Percentiles rank a stretch among this genome's conserved stretches.
Conservation (phyloP, 2,888 invertebrate species). For the Acronicta aceris region DNA sequence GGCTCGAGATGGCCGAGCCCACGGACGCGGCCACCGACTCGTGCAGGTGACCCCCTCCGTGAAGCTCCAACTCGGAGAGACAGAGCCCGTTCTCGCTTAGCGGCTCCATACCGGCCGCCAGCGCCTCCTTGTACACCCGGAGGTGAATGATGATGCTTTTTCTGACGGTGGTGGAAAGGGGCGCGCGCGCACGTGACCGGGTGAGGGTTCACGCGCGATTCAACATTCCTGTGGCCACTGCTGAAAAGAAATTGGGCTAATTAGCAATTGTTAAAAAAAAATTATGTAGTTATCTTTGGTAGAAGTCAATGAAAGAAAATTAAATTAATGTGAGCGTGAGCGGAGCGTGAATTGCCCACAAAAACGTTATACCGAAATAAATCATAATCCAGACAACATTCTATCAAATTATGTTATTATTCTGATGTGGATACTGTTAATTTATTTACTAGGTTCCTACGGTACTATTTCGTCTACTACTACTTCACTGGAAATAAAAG, state of each 20-base stretch:
- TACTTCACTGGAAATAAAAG: too few species aligned
- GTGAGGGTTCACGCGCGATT: constrained; percentile 43
- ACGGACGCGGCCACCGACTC: constrained; percentile 87
- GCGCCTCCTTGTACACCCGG: constrained; percentile 89
- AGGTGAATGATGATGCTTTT: constrained; percentile 86
- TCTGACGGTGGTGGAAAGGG: constrained; percentile 56
- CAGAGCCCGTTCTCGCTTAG: constrained; percentile 92
- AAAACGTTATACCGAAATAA: too few species aligned
- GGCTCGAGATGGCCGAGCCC: constrained; percentile 88
- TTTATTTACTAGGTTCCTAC: too few species aligned
- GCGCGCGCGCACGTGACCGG: constrained; percentile 58
- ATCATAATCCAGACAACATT: too few species aligned
- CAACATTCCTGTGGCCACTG: constrained; percentile 54
- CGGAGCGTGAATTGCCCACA: too few species aligned
- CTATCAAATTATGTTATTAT: too few species aligned
- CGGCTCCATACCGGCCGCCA: constrained; percentile 92
- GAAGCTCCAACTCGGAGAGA: constrained; percentile 92
- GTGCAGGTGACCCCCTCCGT: constrained; percentile 85
- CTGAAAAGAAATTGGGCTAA: constrained; percentile 22
- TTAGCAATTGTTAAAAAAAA: constrained; percentile 1
- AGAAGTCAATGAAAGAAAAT: too few species aligned
- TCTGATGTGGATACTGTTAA: too few species aligned
- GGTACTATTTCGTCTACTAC: too few species aligned
- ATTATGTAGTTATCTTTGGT: too few species aligned
- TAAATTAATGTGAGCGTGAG: too few species aligned